Evolutionary conservation across 2,797 vertebrate genomes (phyloP), one percentile per base, ranked within the genome.

Genomic region (Corythornis leucogaster): DNA sequence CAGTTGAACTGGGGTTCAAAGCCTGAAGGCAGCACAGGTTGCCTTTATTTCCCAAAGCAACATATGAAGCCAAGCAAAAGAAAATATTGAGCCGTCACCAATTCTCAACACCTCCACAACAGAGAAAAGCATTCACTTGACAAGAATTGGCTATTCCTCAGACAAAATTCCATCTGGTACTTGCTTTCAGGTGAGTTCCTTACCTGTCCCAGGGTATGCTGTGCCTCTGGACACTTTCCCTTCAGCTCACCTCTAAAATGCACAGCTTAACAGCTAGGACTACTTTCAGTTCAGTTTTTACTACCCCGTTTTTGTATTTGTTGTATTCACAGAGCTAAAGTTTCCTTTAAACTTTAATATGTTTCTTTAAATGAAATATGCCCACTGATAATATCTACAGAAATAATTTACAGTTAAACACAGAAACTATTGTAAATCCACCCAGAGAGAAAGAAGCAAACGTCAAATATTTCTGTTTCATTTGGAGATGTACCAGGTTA

Each of bases 401-500:
- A 50, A 95, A 91, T 90, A 21, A 77, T 70, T 89, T 85, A 57
- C 71, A 75, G n/a, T 78, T 88, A 88, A 63, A 76, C 15, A 33
- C 33, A 67, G 53, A 63, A 93, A 93, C 51, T 54, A 68, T 80
- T 92, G 81, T 83, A 69, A 80, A 95, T 89, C 58, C 51, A 85
- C 26, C 17, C 68, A 66, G 48, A 50, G 59, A 71, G 54, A 87
- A 84, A 89, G n/a, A 51, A 85, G 73, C n/a, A 71, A 75, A 76
- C 69, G 89, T 64, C 68, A 87, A 67, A 83, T 71, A 68, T 50
- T 90, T 80, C 78, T 87, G 79, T 91, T 95, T 82, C 75, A 78
- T 75, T 95, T 96, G 94, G 93, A 92, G 73, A 85, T 6, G 22
- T 64, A 87, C 79, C 95, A 94, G 89, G 46, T 71, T 55, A 82